phyloP scores from a whole-genome alignment of 2,888 invertebrate genomes.

The Agrochola lota region DNA sequence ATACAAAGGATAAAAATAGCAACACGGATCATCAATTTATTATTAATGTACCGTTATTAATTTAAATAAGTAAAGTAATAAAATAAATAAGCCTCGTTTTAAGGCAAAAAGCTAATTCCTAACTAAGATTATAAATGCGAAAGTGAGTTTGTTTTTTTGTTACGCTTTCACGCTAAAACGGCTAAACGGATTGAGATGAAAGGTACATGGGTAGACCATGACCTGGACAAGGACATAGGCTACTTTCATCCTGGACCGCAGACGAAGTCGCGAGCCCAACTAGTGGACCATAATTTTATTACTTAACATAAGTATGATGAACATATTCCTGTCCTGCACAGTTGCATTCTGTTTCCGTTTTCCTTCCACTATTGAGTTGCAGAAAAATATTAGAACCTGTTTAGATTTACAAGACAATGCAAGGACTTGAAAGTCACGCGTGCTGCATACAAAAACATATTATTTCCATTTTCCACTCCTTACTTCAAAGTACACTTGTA shows the following conservation, averaged over 20 bases:
- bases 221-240: too few relatives aligned
- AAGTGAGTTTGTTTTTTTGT: too few relatives aligned
- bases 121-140: too few relatives aligned
- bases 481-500: conserved; percentile 14
- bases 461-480: background rate
- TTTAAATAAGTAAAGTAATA: conserved; percentile 7
- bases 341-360: background rate
- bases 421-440: background rate
- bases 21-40: conserved; percentile 48
- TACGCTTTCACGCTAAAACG: too few relatives aligned
- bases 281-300: background rate
- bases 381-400: background rate
- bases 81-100: background rate
- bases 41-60: conserved; percentile 34
- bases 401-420: background rate
- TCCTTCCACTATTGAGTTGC: too few relatives aligned
- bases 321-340: background rate
- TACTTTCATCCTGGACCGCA: too few relatives aligned
- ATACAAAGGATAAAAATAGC: conserved; percentile 35
- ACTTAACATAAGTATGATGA: background rate
- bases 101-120: too few relatives aligned
- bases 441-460: background rate
- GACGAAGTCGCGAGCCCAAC: too few relatives aligned
- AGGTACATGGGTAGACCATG: too few relatives aligned
- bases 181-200: too few relatives aligned